These are phyloP conservation scores for Pteronotus mesoamericanus DNA, from an alignment of 2,797 vertebrate species.

Conservation along the genomic window DNA sequence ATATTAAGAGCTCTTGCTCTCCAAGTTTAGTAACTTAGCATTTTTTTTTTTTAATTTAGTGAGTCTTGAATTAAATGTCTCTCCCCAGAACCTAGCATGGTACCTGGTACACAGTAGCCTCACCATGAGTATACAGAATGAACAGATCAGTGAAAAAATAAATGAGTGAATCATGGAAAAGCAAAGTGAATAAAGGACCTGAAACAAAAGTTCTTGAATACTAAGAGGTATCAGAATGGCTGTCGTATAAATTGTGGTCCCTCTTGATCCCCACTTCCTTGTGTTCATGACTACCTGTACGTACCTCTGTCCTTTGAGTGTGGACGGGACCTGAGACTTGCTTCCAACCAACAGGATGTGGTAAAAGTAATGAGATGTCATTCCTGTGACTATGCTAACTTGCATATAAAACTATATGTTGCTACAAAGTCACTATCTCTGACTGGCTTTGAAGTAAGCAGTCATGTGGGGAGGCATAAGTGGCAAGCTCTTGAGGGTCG, in stretches of 20 bases:
- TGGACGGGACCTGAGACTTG: background rate
- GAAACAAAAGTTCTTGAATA: background rate
- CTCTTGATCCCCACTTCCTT: background rate
- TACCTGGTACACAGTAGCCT: background rate
- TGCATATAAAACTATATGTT: background rate
- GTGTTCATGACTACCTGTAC: background rate
- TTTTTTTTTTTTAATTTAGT: background rate
- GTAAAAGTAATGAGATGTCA: background rate
- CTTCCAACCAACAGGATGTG: background rate
- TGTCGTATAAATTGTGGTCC: background rate
- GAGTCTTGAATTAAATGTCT: background rate
- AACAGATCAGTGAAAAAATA: background rate
- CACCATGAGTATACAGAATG: background rate
- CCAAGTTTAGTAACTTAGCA: background rate
- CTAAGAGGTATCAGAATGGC: background rate
- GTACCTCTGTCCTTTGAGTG: background rate
- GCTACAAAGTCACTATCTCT: background rate
- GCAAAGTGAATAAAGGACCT: background rate
- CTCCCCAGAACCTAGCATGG: background rate
- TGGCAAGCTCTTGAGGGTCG: background rate
- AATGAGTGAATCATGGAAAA: background rate
- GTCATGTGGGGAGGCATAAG: background rate
- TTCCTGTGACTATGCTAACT: background rate
- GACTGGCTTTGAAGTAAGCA: background rate
- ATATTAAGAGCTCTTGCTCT: background rate